Conservation (phyloP, 2,888 invertebrate genomes). For the Gerris lacustris region DNA sequence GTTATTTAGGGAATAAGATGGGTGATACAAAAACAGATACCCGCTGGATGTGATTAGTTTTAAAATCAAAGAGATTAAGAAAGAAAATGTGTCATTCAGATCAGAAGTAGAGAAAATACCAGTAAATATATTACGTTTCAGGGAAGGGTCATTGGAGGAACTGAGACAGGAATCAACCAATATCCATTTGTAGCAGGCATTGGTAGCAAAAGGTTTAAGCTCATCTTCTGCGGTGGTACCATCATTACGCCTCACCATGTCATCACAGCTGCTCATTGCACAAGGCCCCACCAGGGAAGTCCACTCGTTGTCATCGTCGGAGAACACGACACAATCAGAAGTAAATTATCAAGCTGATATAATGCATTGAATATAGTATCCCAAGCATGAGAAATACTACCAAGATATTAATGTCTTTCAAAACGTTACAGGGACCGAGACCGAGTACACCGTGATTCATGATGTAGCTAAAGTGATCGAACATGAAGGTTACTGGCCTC, state of each 20-base stretch:
- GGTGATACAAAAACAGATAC: too few species aligned
- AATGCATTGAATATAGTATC: too few species aligned
- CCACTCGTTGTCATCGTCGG: neutral
- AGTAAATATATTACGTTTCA: neutral
- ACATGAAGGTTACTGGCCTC: neutral
- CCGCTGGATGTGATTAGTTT: too few species aligned
- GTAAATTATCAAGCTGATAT: slow-evolving; percentile 2
- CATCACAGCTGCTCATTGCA: slow-evolving; percentile 1
- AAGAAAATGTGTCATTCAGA: too few species aligned
- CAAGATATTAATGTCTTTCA: too few species aligned
- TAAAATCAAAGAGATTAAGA: too few species aligned
- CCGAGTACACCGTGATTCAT: neutral
- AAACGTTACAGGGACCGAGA: neutral
- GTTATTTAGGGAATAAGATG: too few species aligned
- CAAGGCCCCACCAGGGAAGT: neutral
- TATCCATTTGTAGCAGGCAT: neutral
- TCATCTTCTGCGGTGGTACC: slow-evolving; percentile 3
- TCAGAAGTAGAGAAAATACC: too few species aligned
- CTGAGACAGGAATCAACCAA: slow-evolving; percentile 7
- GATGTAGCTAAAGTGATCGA: slow-evolving; percentile 5
- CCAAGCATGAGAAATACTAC: too few species aligned
- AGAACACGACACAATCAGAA: slow-evolving; percentile 7
- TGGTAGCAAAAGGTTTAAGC: neutral
- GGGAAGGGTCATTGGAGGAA: neutral
- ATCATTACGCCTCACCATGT: slow-evolving; percentile 2